phyloP scores from a whole-genome alignment of 2,888 invertebrate species.

The Eristalinus sepulchralis region DNA sequence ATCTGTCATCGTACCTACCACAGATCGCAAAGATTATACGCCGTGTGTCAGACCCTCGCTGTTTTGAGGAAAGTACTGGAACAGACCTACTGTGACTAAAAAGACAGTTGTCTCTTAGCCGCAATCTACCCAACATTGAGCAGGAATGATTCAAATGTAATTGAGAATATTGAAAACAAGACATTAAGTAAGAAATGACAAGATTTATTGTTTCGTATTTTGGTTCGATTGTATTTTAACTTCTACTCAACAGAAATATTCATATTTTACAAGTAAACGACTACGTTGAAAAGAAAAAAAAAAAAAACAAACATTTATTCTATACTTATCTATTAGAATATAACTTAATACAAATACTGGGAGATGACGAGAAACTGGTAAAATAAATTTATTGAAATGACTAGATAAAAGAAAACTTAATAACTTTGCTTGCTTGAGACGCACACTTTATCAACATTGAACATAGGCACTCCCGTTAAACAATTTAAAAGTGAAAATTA shows the following conservation, averaged over 20 bases:
- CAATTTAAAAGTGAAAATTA: background rate
- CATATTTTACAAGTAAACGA: constrained; percentile 1
- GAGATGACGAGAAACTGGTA: constrained; percentile 53
- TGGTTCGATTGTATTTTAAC: background rate
- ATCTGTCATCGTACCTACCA: too few species aligned
- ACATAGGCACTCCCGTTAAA: constrained; percentile 28
- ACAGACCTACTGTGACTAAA: too few species aligned
- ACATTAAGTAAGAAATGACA: background rate
- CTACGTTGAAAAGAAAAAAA: background rate
- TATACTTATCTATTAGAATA: constrained; percentile 22
- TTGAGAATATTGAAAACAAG: background rate
- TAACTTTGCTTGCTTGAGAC: constrained; percentile 22
- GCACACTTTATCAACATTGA: constrained; percentile 24
- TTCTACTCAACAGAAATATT: constrained; percentile 43
- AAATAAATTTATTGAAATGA: constrained; percentile 58
- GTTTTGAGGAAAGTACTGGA: too few species aligned
- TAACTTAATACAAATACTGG: constrained; percentile 52
- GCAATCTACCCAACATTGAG: too few species aligned
- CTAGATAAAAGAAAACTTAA: constrained; percentile 66
- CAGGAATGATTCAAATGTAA: too few species aligned
- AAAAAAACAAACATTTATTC: constrained; percentile 14
- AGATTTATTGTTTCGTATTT: background rate
- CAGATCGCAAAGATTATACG: too few species aligned
- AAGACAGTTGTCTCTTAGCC: too few species aligned
- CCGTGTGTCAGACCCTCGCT: too few species aligned